Evolutionary conservation across 1,140 invertebrate genomes (phyloP).

Genomic region (Thalassaphorura encarpata): DNA sequence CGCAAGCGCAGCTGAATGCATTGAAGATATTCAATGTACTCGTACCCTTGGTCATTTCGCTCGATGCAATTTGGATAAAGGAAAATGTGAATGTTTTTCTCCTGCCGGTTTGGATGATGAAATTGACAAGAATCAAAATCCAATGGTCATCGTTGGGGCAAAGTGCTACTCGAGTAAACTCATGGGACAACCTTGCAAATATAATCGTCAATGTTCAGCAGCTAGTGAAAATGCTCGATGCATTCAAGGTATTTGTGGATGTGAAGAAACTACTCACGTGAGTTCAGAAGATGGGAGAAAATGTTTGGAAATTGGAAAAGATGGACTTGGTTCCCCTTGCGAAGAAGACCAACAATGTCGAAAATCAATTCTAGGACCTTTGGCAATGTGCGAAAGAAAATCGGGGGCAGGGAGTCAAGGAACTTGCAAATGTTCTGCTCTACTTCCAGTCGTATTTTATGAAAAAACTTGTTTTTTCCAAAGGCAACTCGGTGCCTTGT

Average conservation of each 20-base stretch:
- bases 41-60: constrained; percentile 16
- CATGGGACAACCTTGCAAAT: constrained; percentile 25
- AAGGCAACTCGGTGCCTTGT: constrained; percentile 18
- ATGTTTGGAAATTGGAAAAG: constrained; percentile 23
- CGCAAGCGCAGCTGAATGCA: constrained; percentile 9
- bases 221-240: constrained; percentile 18
- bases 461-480: constrained; percentile 24
- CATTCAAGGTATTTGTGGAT: constrained; percentile 22
- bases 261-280: constrained; percentile 17
- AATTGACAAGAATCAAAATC: constrained; percentile 1
- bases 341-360: constrained; percentile 28
- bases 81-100: constrained; percentile 28
- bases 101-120: neutral
- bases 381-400: constrained; percentile 13
- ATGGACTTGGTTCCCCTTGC: constrained; percentile 22
- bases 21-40: constrained; percentile 20
- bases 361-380: constrained; percentile 12
- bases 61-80: constrained; percentile 16
- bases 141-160: constrained; percentile 2
- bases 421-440: constrained; percentile 24
- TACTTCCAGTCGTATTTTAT: constrained; percentile 22
- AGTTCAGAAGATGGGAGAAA: constrained; percentile 21
- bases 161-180: constrained; percentile 24
- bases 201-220: constrained; percentile 22
- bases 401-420: no score